Evolutionary conservation across 2,797 vertebrate genomes (phyloP).

Genomic region (Apogon hyalosoma): DNA sequence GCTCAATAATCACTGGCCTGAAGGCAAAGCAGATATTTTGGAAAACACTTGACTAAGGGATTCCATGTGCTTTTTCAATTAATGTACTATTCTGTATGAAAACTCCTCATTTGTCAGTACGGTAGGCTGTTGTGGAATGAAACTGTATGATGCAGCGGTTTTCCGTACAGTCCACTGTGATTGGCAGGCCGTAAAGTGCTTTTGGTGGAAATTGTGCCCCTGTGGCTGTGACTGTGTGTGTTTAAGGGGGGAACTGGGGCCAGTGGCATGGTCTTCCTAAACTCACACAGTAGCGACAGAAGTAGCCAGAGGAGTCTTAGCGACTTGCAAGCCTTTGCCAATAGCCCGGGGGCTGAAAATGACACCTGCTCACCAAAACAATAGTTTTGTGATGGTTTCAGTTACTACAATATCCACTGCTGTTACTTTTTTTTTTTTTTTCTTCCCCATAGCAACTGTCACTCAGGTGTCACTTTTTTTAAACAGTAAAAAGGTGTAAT

Average conservation of each 20-base stretch:
- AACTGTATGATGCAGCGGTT: conserved; percentile 64
- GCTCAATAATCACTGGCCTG: conserved; percentile 4
- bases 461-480: conserved; percentile 4
- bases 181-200: conserved; percentile 66
- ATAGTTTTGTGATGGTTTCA: conserved; percentile 50
- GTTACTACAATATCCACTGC: conserved; percentile 28
- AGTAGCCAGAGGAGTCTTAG: conserved; percentile 68
- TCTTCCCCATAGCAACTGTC: not conserved
- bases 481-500: not conserved
- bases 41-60: conserved; percentile 11
- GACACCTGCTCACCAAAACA: conserved; percentile 75
- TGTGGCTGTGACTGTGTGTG: conserved; percentile 64
- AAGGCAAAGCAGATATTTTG: conserved; percentile 22
- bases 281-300: conserved; percentile 69
- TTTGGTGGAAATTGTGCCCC: conserved; percentile 68
- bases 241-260: conserved; percentile 62
- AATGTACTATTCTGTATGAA: conserved; percentile 13
- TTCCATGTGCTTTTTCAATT: conserved; percentile 1
- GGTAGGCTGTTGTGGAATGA: conserved; percentile 19
- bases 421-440: conserved; percentile 4
- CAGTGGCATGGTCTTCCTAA: conserved; percentile 66
- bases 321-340: conserved; percentile 63
- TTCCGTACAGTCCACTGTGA: conserved; percentile 61
- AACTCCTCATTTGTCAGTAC: conserved; percentile 30
- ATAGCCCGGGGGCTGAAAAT: conserved; percentile 70